Percentiles rank a stretch among this genome's conserved stretches.
These are phyloP conservation scores for Champsocephalus gunnari DNA, from an alignment of 2,797 vertebrate species.

Conservation along the genomic window DNA sequence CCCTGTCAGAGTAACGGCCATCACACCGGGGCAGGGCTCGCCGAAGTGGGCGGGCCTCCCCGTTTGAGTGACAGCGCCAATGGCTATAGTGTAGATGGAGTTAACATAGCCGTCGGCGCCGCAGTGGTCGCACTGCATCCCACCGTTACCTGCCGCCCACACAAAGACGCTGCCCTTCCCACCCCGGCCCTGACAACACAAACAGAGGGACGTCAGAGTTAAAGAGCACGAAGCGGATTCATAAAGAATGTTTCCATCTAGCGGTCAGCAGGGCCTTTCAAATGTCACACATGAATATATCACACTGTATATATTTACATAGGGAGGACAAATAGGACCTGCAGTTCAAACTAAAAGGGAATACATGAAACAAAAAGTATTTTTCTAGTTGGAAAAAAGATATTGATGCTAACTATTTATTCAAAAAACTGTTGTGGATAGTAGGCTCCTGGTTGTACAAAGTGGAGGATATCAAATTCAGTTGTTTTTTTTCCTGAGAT, in stretches of 20 bases:
- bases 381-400: neutral
- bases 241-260: slow-evolving; percentile 36
- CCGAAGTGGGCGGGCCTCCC: slow-evolving; percentile 75
- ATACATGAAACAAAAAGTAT: neutral
- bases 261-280: slow-evolving; percentile 20
- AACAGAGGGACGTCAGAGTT: slow-evolving; percentile 30
- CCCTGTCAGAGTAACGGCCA: slow-evolving; percentile 79
- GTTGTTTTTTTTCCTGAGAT: too few relatives aligned
- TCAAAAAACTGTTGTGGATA: neutral
- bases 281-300: neutral
- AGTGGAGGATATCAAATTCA: neutral
- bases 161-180: slow-evolving; percentile 80
- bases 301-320: neutral
- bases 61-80: slow-evolving; percentile 70
- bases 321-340: neutral
- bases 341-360: neutral
- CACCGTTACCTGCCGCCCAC: slow-evolving; percentile 80
- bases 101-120: slow-evolving; percentile 79
- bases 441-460: neutral
- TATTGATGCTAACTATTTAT: neutral
- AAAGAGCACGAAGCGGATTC: slow-evolving; percentile 6
- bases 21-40: slow-evolving; percentile 77
- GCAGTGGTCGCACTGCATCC: slow-evolving; percentile 72
- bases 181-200: slow-evolving; percentile 68
- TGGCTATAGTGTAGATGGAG: slow-evolving; percentile 75